These are phyloP conservation scores for Tetramorium simillimum DNA, from an alignment of 1,140 invertebrate species.

Conservation along the genomic window DNA sequence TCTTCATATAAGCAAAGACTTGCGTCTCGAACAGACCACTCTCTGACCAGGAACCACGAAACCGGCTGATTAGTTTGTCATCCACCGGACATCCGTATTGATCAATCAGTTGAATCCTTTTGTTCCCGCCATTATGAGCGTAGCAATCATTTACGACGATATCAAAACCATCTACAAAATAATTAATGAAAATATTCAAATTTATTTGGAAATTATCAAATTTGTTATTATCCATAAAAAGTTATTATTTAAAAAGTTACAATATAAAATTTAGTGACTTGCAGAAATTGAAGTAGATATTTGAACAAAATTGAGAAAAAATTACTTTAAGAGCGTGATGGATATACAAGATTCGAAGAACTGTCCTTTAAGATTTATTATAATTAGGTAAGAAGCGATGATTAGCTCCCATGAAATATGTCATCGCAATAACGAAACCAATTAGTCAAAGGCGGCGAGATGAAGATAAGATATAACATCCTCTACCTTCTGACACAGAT, in stretches of 20 bases:
- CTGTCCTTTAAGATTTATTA: constrained; percentile 33
- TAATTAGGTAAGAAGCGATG: constrained; percentile 28
- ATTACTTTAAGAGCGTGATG: not conserved
- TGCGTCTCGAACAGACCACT: constrained; percentile 96
- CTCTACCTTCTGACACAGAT: constrained; percentile 35
- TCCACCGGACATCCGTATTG: constrained; percentile 97
- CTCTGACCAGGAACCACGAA: constrained; percentile 96
- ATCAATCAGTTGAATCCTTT: constrained; percentile 96
- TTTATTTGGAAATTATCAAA: constrained; percentile 36
- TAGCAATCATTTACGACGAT: constrained; percentile 98
- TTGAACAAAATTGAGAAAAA: not conserved
- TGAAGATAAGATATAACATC: not conserved
- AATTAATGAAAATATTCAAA: constrained; percentile 26
- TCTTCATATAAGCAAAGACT: constrained; percentile 98
- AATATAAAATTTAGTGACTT: not conserved
- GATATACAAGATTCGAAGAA: not conserved
- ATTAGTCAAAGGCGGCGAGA: constrained; percentile 22
- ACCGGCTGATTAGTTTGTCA: constrained; percentile 96
- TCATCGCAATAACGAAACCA: constrained; percentile 1
- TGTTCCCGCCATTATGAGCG: constrained; percentile 96
- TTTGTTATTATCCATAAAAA: not conserved
- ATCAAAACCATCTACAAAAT: constrained; percentile 94
- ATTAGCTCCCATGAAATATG: constrained; percentile 31
- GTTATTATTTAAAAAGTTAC: not conserved
- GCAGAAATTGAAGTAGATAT: not conserved